Conservation (phyloP, 2,113 vertebrate genomes). For the Chaetops frenatus region DNA sequence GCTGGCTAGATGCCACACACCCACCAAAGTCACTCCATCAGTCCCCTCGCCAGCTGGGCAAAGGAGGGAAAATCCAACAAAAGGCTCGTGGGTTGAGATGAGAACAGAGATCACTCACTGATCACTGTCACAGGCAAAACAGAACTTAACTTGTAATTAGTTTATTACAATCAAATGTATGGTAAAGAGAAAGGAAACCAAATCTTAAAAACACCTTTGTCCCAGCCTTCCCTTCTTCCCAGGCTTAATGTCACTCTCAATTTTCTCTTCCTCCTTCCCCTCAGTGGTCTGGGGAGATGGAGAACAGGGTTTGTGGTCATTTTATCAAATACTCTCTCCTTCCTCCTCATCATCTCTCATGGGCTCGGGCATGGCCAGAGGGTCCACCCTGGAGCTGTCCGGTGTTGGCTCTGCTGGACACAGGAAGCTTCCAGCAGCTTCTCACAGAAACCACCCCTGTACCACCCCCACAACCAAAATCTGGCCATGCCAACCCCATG, state of each 20-base stretch:
- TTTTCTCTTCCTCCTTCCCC: background rate
- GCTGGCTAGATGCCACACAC: background rate
- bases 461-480: background rate
- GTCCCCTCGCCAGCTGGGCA: background rate
- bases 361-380: rapidly evolving
- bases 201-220: background rate
- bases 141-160: background rate
- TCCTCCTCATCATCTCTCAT: rapidly evolving
- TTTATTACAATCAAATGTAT: background rate
- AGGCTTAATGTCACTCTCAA: background rate
- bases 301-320: rapidly evolving
- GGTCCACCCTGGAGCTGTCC: background rate
- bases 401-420: background rate
- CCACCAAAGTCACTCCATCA: background rate
- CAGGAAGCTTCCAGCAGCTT: background rate
- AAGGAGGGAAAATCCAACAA: background rate
- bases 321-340: background rate
- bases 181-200: background rate
- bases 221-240: background rate
- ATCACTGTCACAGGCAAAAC: background rate
- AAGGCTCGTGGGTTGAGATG: rapidly evolving
- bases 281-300: background rate
- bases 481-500: background rate
- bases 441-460: background rate
- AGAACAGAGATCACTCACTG: background rate